Evolutionary conservation across 2,888 invertebrate species (phyloP), one percentile per base, ranked within the genome.

Genomic region (Parthenolecanium corni): DNA sequence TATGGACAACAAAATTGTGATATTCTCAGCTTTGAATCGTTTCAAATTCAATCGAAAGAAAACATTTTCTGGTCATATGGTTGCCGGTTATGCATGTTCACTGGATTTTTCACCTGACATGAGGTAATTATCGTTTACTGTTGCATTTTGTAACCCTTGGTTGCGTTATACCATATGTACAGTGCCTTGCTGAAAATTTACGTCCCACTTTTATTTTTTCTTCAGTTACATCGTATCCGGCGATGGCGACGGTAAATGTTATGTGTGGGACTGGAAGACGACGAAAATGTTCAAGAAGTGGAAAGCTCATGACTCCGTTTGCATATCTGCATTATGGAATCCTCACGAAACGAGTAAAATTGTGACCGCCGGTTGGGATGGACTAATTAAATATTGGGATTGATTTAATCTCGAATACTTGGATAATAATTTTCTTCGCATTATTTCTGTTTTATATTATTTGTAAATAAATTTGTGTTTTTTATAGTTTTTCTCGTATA

Each of bases 211-310:
- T 56, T 57, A 47, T 53, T 65, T 62, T 74, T 74, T 72, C 80
- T 80, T 18, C 76, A 94, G 95, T 71, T 97, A 97, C 73, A 77
- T 99, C 44, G 86, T 94, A 58, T 96, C 95, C 0, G 98, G 98
- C 1, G 98, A 99, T 75, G 97, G 97, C 0, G 98, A 98, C 76
- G 98, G 98, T 11, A 96, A 96, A 75, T 86, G 94, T 70, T 97
- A 93, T 75, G 84, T 98, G 49, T 99, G 98, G 98, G 97, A 98
- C 73, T 99, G 97, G 97, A 97, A 97, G 74, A 94, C 96, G 0
- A 97, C 97, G 67, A 95, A 96, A 76, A 78, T 98, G 66, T 94
- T 91, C 76, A 94, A 91, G 74, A 96, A 95, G 73, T 97, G 98
- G 91, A 96, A 97, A 75, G 98, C 98, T 0, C 98, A 99, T 73